Evolutionary conservation across 1,140 invertebrate species (phyloP).

Genomic region (Adelges cooleyi): DNA sequence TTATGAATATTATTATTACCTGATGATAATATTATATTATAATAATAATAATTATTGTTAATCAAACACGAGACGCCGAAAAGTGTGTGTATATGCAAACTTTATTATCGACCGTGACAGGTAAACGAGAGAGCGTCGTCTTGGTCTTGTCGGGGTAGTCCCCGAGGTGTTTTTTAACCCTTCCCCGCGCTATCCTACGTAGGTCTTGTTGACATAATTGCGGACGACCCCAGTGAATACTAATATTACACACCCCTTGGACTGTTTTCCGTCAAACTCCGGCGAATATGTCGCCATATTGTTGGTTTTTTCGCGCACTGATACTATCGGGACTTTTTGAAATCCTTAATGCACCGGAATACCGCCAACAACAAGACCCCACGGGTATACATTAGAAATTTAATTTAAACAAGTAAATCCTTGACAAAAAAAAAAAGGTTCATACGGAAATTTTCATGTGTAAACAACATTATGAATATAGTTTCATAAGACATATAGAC

Average conservation of each 20-base stretch:
- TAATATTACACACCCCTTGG: neutral
- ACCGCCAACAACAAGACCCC: neutral
- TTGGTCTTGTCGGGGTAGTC: neutral
- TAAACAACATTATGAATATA: no score
- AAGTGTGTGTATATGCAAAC: neutral
- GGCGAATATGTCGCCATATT: neutral
- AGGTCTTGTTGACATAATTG: constrained; percentile 3
- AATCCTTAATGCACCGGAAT: neutral
- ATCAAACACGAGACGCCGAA: no score
- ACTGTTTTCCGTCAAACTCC: neutral
- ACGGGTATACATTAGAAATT: neutral
- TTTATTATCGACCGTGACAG: constrained; percentile 9
- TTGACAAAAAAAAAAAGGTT: no score
- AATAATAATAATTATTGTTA: no score
- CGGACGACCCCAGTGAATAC: neutral
- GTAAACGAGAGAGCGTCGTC: neutral
- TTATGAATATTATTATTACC: no score
- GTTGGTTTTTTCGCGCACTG: neutral
- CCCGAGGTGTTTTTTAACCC: neutral
- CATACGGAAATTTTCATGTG: no score
- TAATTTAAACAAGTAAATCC: no score
- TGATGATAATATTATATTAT: no score
- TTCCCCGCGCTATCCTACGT: neutral
- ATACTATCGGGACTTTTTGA: neutral
- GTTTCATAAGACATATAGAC: no score